Evolutionary conservation across 2,888 invertebrate genomes (phyloP), one percentile per base, ranked within the genome.

Genomic region (Agriotes lineatus): DNA sequence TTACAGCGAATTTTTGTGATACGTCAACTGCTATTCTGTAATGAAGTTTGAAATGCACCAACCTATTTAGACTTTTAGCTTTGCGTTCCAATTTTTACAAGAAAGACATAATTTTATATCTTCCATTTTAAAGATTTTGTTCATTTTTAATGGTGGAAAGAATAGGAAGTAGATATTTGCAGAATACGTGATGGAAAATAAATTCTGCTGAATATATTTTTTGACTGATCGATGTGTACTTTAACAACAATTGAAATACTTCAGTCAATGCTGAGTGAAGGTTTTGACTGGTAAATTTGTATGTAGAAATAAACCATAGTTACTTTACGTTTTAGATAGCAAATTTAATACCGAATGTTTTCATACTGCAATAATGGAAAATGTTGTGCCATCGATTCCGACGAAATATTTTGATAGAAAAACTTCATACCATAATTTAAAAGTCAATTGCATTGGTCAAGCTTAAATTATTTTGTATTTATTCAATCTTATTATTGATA

Each of bases 311-410:
- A 39, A 14, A 39, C n/a, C 7, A 25, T 25, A 25, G 25, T 3
- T 5, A 25, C 7, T 10, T 39, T 39, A 39, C 4, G 39, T 39
- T 39, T 39, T 39, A 39, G 14, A 39, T 39, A 39, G 14, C 4
- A 39, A 12, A 39, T 39, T 39, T 33, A 9, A 25, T 25, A 25
- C 3, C 25, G 3, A 25, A 25, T 25, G 25, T 39, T 39, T 39
- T 39, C n/a, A 39, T 39, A 6, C n/a, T 12, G 39, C n/a, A 39
- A 39, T 39, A 39, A 39, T 39, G n/a, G 39, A 39, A 39, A 39
- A 6, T 14, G n/a, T 39, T 25, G 25, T 7, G 7, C n/a, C n/a
- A n/a, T n/a, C n/a, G n/a, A n/a, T n/a, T n/a, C n/a, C n/a, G n/a
- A n/a, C n/a, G n/a, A n/a, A n/a, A n/a, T n/a, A n/a, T n/a, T n/a